Conservation (phyloP, 2,797 vertebrate genomes). For the Tauraco hartlaubi region DNA sequence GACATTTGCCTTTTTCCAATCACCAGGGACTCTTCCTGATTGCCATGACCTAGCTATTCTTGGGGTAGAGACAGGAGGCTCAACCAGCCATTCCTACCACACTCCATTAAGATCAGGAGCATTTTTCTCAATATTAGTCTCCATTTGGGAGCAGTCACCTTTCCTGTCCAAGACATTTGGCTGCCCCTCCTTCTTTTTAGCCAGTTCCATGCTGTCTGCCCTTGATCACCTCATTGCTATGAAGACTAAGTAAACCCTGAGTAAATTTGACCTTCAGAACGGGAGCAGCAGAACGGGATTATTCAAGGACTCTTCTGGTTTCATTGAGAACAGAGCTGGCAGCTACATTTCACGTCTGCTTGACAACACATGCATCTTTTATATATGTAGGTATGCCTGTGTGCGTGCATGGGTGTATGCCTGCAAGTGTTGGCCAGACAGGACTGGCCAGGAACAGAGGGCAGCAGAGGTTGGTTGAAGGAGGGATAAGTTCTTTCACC, state of each 20-base stretch:
- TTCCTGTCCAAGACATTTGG: background rate
- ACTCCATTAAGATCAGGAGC: background rate
- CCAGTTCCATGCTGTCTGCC: background rate
- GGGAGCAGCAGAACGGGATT: background rate
- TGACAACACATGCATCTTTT: background rate
- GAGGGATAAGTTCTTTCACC: background rate
- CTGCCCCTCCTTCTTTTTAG: background rate
- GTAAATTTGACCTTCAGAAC: background rate
- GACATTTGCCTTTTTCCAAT: background rate
- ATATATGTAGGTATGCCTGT: background rate
- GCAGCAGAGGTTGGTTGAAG: background rate
- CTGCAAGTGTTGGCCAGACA: background rate
- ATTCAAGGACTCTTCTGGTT: background rate
- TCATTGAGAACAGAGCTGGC: background rate
- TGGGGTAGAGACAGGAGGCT: background rate
- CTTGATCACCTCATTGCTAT: background rate
- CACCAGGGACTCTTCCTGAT: background rate
- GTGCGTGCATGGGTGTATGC: accelerated
- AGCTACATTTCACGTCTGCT: background rate
- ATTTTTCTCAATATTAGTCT: background rate
- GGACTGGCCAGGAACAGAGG: background rate
- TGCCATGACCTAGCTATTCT: background rate
- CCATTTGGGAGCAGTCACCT: background rate
- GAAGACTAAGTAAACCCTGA: background rate
- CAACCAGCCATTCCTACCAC: background rate